A percentile compares a stretch with the other conserved stretches of the same genome.
Evolutionary conservation across 2,888 invertebrate species (phyloP).

Genomic region (Rhagophthalmus giganteus): DNA sequence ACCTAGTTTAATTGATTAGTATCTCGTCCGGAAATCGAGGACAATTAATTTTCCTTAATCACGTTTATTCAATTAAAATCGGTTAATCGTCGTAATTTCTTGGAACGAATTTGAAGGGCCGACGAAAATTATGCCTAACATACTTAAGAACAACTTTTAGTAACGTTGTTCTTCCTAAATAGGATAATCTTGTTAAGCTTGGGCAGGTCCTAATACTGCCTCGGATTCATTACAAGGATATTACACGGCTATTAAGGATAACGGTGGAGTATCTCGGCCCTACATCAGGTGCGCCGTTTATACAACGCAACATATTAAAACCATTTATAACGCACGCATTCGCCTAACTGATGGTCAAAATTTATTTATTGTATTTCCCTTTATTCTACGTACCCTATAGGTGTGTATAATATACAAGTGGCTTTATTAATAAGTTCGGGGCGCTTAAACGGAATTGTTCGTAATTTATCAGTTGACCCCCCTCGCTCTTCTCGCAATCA

Average conservation of each 20-base stretch:
- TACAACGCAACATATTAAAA: slow-evolving; percentile 23
- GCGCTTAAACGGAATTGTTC: too few species aligned
- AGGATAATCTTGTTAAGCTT: slow-evolving; percentile 27
- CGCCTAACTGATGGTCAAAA: too few species aligned
- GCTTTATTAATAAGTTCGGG: too few species aligned
- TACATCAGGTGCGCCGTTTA: slow-evolving; percentile 27
- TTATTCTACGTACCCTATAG: too few species aligned
- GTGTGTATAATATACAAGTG: too few species aligned
- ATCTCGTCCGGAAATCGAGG: too few species aligned
- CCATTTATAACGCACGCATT: slow-evolving; percentile 18
- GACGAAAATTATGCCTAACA: slow-evolving; percentile 9
- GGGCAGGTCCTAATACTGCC: slow-evolving; percentile 12
- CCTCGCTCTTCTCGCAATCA: too few species aligned
- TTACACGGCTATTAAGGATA: slow-evolving; percentile 26
- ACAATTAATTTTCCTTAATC: not conserved
- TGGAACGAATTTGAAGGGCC: not conserved
- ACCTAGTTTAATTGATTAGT: too few species aligned
- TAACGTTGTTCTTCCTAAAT: slow-evolving; percentile 13
- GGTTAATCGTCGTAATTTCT: too few species aligned
- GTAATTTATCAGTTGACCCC: too few species aligned
- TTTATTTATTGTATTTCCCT: too few species aligned
- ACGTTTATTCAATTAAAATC: too few species aligned
- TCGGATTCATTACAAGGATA: slow-evolving; percentile 31
- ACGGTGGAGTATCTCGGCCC: slow-evolving; percentile 9
- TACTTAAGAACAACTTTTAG: slow-evolving; percentile 9